Conservation (phyloP, 2,113 vertebrate genomes). For the Hippopotamus amphibius region DNA sequence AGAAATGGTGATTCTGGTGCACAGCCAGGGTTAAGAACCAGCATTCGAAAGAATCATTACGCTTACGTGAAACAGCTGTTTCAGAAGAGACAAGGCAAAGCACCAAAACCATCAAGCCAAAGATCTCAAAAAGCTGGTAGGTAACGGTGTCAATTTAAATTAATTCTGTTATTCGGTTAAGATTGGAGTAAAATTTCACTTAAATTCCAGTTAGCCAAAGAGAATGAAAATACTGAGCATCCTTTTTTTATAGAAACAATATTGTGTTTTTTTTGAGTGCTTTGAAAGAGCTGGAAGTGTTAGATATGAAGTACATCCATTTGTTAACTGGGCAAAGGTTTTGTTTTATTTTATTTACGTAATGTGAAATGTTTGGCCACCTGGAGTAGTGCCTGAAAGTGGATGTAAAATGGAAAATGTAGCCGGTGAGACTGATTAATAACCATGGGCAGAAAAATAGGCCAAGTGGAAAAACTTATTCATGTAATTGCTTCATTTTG, state of each 20-base stretch:
- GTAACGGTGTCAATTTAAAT: not conserved
- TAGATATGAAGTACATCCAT: not conserved
- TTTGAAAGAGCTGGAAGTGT: not conserved
- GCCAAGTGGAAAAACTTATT: constrained; percentile 79
- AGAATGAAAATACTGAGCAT: not conserved
- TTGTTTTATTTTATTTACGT: constrained; percentile 44
- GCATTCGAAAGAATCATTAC: not conserved
- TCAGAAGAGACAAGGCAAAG: not conserved
- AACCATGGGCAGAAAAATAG: constrained; percentile 75
- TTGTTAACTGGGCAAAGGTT: constrained; percentile 30
- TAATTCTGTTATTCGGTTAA: not conserved
- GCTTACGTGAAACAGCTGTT: not conserved
- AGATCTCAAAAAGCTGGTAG: not conserved
- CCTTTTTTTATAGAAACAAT: not conserved
- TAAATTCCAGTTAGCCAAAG: constrained; percentile 14
- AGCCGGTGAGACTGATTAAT: constrained; percentile 73
- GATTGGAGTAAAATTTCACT: not conserved
- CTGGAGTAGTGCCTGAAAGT: constrained; percentile 63
- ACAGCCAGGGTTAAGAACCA: not conserved
- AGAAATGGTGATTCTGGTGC: not conserved
- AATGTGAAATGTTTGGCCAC: constrained; percentile 60
- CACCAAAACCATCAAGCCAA: not conserved
- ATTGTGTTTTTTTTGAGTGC: constrained; percentile 4
- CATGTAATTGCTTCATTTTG: constrained; percentile 74
- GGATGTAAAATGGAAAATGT: constrained; percentile 67